A percentile compares a stretch with the other conserved stretches of the same genome.
These are phyloP conservation scores for Formicarius rufipectus DNA, from an alignment of 2,113 vertebrate species.

Conservation along the genomic window DNA sequence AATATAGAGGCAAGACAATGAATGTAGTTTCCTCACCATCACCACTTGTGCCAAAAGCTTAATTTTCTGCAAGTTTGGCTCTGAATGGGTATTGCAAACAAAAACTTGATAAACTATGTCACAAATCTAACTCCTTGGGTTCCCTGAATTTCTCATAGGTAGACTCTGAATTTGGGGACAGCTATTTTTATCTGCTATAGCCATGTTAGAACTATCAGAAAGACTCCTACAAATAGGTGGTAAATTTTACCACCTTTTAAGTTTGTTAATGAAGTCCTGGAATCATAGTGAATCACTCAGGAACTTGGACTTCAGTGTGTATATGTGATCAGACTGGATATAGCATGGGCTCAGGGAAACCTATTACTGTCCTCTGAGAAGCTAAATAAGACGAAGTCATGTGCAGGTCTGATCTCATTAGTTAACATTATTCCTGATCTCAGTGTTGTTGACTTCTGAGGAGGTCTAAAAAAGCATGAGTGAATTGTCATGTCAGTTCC, in stretches of 20 bases:
- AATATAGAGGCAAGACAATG: neutral
- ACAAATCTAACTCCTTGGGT: too few relatives aligned
- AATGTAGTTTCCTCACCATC: neutral
- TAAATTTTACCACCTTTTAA: neutral
- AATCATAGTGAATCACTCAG: neutral
- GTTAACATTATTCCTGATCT: neutral
- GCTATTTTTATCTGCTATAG: neutral
- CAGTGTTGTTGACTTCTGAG: neutral
- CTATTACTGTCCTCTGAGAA: constrained; percentile 8
- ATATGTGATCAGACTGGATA: neutral
- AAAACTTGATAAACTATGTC: neutral
- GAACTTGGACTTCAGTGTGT: neutral
- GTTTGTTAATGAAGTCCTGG: neutral
- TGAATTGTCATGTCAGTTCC: neutral
- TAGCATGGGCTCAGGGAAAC: neutral
- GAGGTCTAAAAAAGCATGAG: neutral
- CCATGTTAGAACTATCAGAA: neutral
- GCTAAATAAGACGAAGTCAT: constrained; percentile 13
- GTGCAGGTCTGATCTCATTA: constrained; percentile 25
- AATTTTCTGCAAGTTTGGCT: neutral
- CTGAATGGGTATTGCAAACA: neutral
- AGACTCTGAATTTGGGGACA: neutral
- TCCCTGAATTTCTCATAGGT: neutral
- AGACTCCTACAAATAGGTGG: rapidly evolving
- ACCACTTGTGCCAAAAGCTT: neutral